Base-by-base conservation (phyloP, 2,888 invertebrate species). In the Apotomis capreana region DNA sequence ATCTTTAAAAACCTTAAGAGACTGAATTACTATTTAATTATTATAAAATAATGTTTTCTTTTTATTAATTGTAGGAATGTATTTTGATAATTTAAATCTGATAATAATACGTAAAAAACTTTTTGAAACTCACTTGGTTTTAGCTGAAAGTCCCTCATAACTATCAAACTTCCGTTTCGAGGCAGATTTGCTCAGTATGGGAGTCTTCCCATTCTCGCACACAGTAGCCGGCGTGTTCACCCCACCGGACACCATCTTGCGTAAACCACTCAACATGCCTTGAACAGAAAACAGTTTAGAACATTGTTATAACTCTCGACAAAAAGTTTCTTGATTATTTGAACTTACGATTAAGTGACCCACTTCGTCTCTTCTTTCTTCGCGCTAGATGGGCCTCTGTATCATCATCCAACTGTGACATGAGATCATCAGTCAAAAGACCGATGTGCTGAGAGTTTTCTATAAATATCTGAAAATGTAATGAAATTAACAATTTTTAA, bases 321-420 rank as follows among this genome's bases (percentile, higher is more conserved):
- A 9, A 62, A 13, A 13, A n/a, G n/a, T 57, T 70, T 54, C 26
- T 70, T 49, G 62, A 64, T 68, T 62, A 46, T 49, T 40, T 9
- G 60, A 64, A 86, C 94, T 94, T 94, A 97, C 97, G 95, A 89
- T 97, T 97, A 77, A 97, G 94, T 79, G 97, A 97, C 79, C 97
- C 97, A 94, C 97, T 97, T 80, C 97, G 94, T 83, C 97, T 94
- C 88, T 97, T 97, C 87, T 97, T 97, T 84, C 96, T 95, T 82
- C 95, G 94, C 72, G 93, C 92, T 75, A 91, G 85, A 80, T 91
- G 89, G 4, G 89, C 83, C 81, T 90, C 93, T 55, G 92, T 89
- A 80, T 91, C 92, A 75, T 93, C 93, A 57, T 93, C 92, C 9
- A 94, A 85, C 76, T 94, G 92, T 8, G 84, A 83, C 88, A 93